Conservation (phyloP, 2,113 vertebrate genomes). For the Tamias sibiricus region DNA sequence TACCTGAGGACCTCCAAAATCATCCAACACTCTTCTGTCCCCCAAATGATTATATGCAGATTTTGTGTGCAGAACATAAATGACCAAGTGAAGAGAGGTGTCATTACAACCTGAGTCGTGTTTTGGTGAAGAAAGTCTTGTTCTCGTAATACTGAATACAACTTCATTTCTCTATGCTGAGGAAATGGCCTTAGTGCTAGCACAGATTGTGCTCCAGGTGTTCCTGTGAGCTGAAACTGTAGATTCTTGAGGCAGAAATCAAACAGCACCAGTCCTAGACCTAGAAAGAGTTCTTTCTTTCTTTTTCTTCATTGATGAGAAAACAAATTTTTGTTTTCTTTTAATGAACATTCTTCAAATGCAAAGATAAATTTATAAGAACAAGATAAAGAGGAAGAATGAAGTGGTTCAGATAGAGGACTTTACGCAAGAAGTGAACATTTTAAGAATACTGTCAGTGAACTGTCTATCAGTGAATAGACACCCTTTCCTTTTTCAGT, state of each 20-base stretch:
- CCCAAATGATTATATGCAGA: not conserved
- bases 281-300: not conserved
- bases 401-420: not conserved
- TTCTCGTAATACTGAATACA: too few species aligned
- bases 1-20: not conserved
- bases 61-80: conserved; percentile 1
- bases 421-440: conserved; percentile 34
- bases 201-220: not conserved
- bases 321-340: conserved; percentile 4
- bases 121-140: not conserved
- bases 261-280: not conserved
- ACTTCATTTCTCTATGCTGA: not conserved
- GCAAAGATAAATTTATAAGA: not conserved
- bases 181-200: not conserved
- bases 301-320: not conserved
- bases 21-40: not conserved
- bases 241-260: conserved; percentile 39
- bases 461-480: not conserved
- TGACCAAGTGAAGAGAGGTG: not conserved
- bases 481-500: conserved; percentile 17
- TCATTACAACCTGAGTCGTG: not conserved
- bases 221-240: not conserved
- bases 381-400: conserved; percentile 4
- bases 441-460: conserved; percentile 9
- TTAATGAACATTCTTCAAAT: not conserved